These are phyloP conservation scores for Tenebrosternarchus preto DNA, from an alignment of 2,113 vertebrate genomes.

Conservation along the genomic window DNA sequence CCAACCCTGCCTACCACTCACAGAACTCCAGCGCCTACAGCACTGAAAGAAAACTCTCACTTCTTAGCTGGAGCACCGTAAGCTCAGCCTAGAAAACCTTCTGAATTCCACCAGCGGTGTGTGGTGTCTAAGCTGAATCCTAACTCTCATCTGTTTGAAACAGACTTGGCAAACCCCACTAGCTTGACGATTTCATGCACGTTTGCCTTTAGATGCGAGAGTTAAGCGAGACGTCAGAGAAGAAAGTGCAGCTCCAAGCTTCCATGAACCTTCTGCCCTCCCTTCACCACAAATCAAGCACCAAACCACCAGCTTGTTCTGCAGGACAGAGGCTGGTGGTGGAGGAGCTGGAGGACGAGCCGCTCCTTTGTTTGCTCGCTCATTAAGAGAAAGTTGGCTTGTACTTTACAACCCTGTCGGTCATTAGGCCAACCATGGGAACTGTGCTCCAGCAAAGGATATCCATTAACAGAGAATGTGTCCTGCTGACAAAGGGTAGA, in stretches of 20 bases:
- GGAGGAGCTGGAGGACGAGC: conserved; percentile 16
- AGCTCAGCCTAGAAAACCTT: neutral
- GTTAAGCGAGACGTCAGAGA: neutral
- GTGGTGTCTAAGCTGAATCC: too few species aligned
- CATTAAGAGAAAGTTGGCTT: too few species aligned
- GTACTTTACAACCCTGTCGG: neutral
- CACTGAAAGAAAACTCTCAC: neutral
- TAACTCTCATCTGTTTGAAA: too few species aligned
- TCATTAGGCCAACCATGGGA: conserved; percentile 49
- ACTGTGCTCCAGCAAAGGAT: conserved; percentile 30
- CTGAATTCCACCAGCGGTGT: too few species aligned
- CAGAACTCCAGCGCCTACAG: neutral
- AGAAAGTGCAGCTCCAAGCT: neutral
- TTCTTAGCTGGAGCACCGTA: neutral
- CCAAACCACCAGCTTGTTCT: neutral
- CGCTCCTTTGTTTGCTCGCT: too few species aligned
- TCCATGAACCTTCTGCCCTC: neutral
- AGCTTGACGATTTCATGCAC: too few species aligned
- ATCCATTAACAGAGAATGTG: conserved; percentile 36
- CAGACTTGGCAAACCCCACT: too few species aligned
- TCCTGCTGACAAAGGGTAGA: neutral
- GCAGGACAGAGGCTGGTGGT: conserved; percentile 13
- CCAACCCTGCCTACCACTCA: neutral
- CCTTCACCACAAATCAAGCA: conserved; percentile 28
- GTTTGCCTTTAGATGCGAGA: neutral